These are phyloP conservation scores for Onychomys arenicola DNA, from an alignment of 2,797 vertebrate genomes.

Conservation along the genomic window DNA sequence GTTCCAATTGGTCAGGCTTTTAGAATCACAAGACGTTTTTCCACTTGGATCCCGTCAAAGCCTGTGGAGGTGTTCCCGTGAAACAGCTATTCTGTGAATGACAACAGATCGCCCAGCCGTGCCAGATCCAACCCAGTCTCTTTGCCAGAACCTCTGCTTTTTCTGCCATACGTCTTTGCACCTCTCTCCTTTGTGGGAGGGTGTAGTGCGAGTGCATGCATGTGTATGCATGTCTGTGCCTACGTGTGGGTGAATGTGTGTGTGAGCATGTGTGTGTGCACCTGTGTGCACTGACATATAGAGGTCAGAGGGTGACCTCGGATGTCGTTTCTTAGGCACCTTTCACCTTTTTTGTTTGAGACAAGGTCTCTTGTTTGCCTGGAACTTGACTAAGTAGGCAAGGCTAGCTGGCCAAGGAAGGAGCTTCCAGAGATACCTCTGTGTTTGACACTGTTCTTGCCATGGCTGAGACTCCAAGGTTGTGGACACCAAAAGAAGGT, in stretches of 20 bases:
- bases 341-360: background rate
- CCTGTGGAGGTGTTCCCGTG: accelerated
- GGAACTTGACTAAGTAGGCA: background rate
- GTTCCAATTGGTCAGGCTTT: background rate
- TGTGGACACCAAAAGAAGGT: background rate
- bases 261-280: background rate
- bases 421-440: background rate
- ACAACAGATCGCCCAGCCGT: background rate
- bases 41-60: background rate
- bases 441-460: background rate
- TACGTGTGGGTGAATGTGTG: too few relatives aligned
- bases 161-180: background rate
- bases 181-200: background rate
- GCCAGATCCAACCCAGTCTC: background rate
- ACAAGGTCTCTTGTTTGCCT: background rate
- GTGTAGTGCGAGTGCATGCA: background rate
- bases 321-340: background rate
- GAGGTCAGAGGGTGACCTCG: background rate
- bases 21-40: background rate
- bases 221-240: background rate
- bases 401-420: background rate
- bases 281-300: background rate
- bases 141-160: background rate
- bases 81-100: background rate
- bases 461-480: background rate